Base-by-base conservation (phyloP, 92 coral and sea anemone genomes). In the Anthopleura xanthogrammica region DNA sequence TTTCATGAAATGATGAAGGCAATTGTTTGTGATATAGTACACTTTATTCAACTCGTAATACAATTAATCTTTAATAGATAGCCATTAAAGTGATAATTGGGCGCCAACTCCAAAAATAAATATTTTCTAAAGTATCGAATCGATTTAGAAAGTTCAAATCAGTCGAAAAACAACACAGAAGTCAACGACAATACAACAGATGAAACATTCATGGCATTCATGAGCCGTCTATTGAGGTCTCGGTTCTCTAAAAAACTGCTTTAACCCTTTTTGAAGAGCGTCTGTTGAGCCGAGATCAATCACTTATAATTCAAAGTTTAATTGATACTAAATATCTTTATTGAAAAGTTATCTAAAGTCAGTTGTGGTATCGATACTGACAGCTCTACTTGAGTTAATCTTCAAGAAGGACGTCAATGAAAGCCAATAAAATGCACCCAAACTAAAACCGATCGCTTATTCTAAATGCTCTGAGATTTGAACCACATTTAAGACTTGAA, bases 11-110 rank as follows among this genome's bases (percentile, higher is more conserved):
- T 23, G 14, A 23, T 8, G 6, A 68, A 68, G 14, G 41, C 16
- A 68, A 2, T 36, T 3, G 14, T 68, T 68, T 12, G 43, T 12
- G 36, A 68, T 13, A 62, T 8, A 4, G 3, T 68, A 8, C 3
- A 1, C 42, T 68, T 68, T 17, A 24, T 68, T 68, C 40, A 68
- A 68, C 16, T 68, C 74, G 41, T 6, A 12, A 23, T 29, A 29
- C 74, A 68, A 68, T 68, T 36, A 68, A 68, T 68, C 74, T 23
- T 68, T 68, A 68, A 68, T 29, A 6, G 74, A 68, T 24, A 24
- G 74, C 29, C 74, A 68, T 68, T 68, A 68, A 68, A 29, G 74
- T 12, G 74, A 29, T 68, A 68, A 68, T 68, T 36, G 74, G 42
- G 43, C 74, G 43, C 36, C 41, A 68, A 68, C 13, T 68, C 36